Evolutionary conservation across 2,888 invertebrate species (phyloP).

Genomic region (Mayetiola destructor): DNA sequence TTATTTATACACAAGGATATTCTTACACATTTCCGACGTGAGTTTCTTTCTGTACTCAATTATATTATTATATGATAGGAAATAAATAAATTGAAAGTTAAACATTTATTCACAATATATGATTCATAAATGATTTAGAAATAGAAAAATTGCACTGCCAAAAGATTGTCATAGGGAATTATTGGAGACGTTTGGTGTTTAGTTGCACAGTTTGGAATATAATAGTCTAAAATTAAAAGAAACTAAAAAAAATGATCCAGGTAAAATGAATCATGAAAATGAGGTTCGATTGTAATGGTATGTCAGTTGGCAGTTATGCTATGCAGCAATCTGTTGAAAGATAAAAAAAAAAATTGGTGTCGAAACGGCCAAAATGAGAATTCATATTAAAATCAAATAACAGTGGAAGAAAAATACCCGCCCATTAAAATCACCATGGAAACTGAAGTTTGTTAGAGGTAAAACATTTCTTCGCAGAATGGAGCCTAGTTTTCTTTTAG

Average conservation of each 20-base stretch:
- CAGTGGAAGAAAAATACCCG: background rate
- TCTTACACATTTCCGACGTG: constrained; percentile 1
- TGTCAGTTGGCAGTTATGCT: background rate
- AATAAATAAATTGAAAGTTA: background rate
- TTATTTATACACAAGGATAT: background rate
- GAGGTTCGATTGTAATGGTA: background rate
- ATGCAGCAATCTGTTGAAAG: background rate
- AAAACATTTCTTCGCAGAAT: background rate
- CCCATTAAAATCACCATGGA: constrained; percentile 6
- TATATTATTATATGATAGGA: too few relatives aligned
- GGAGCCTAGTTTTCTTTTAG: background rate
- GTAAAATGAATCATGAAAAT: too few relatives aligned
- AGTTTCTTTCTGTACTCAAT: too few relatives aligned
- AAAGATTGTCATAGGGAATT: background rate
- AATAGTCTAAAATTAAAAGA: too few relatives aligned
- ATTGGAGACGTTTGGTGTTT: background rate
- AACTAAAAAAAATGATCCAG: too few relatives aligned
- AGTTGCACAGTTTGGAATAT: too few relatives aligned
- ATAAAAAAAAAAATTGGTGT: background rate
- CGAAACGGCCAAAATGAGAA: too few relatives aligned
- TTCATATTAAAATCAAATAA: too few relatives aligned
- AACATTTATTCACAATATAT: background rate
- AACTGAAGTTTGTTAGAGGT: background rate
- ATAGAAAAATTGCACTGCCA: background rate
- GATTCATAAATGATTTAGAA: background rate